These are phyloP conservation scores for Rhynchonycteris naso DNA, from an alignment of 2,797 vertebrate species.

Conservation along the genomic window DNA sequence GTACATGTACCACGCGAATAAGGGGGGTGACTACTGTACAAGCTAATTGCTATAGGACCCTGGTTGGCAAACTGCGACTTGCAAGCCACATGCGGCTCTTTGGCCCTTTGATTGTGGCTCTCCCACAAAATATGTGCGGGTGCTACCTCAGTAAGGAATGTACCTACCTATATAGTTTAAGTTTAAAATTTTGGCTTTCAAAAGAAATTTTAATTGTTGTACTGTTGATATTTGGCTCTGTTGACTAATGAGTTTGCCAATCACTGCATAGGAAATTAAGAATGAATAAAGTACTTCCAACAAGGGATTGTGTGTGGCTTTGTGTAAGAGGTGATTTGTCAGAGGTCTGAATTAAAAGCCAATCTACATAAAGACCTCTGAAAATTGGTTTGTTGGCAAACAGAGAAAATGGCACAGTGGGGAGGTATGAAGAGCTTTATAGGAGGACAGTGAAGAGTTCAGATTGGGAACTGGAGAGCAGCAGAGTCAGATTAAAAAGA, in stretches of 20 bases:
- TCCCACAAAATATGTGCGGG: too few relatives aligned
- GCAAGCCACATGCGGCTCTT: too few relatives aligned
- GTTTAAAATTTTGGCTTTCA: too few relatives aligned
- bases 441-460: not conserved
- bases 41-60: not conserved
- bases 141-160: too few relatives aligned
- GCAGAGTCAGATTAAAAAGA: not conserved
- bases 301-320: not conserved
- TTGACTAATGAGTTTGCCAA: too few relatives aligned
- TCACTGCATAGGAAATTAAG: not conserved
- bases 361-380: not conserved
- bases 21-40: not conserved
- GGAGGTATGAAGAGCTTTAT: not conserved
- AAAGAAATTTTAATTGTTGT: too few relatives aligned
- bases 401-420: not conserved
- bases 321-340: not conserved
- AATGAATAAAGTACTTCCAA: not conserved
- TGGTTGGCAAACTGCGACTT: too few relatives aligned
- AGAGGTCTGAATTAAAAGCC: not conserved
- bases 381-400: not conserved
- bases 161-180: too few relatives aligned
- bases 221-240: too few relatives aligned
- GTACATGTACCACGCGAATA: not conserved
- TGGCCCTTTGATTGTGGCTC: too few relatives aligned
- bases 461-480: not conserved